Evolutionary conservation across 1,140 invertebrate species (phyloP).

Genomic region (Chymomyza costata): DNA sequence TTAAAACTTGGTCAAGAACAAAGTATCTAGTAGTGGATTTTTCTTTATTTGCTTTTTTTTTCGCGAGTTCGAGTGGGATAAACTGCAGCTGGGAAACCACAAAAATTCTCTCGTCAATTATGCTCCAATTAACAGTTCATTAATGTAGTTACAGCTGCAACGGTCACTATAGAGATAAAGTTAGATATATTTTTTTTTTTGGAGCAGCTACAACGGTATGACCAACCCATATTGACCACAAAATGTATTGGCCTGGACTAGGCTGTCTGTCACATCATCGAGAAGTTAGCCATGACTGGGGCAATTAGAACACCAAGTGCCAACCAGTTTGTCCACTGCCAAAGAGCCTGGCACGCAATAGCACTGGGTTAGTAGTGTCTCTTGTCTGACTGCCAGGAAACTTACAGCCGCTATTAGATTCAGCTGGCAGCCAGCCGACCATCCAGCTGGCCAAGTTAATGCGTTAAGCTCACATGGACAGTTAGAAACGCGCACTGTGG

Average conservation of each 20-base stretch:
- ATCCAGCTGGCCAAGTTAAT: constrained; percentile 10
- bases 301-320: constrained; percentile 62
- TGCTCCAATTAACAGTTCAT: constrained; percentile 63
- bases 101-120: constrained; percentile 32
- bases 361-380: constrained; percentile 64
- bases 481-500: constrained; percentile 26
- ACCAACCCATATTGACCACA: constrained; percentile 47
- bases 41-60: constrained; percentile 12
- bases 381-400: constrained; percentile 34
- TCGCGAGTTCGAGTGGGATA: constrained; percentile 17
- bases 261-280: constrained; percentile 4
- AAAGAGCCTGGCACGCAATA: too few species aligned
- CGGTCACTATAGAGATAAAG: too few species aligned
- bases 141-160: not conserved
- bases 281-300: constrained; percentile 21
- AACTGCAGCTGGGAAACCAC: constrained; percentile 35
- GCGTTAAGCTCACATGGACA: constrained; percentile 22
- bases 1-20: too few species aligned
- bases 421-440: constrained; percentile 15
- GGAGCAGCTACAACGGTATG: not conserved
- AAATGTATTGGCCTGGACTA: constrained; percentile 15
- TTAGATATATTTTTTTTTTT: constrained; percentile 6
- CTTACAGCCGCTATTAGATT: too few species aligned
- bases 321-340: constrained; percentile 58
- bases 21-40: too few species aligned